Evolutionary conservation across 2,797 vertebrate genomes (phyloP), one percentile per base, ranked within the genome.

Genomic region (Staurois parvus): DNA sequence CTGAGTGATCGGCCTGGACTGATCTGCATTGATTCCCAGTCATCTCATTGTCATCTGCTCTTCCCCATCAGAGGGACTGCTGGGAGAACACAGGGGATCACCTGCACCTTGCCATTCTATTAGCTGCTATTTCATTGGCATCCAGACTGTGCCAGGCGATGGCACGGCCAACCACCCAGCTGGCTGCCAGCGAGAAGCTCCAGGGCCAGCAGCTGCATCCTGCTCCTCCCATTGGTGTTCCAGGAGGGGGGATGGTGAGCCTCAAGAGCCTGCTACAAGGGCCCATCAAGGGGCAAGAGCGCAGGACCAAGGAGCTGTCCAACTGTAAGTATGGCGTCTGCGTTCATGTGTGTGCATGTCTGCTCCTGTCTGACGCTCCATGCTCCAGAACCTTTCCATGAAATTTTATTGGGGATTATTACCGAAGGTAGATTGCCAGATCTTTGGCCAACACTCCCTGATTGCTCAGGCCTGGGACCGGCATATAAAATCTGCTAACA

Each of bases 211-310:
- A 88, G 78, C 48, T 90, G 85, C 88, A 88, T 21, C 72, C 88
- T 13, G 77, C 89, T 0, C 85, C 88, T 9, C 88, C 88, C 12
- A 8, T 85, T 88, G 92, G 87, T n/a, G 72, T 72, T 17, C 91
- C 92, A 83, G 94, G 93, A 83, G 93, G 91, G 85, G 94, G 94
- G 79, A 95, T 96, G 92, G 92, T 94, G 4, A 96, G 96, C 84
- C 91, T 98, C 34, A 96, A 97, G 83, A 96, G 95, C 88, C 96
- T 97, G 82, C 93, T 97, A 87, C 97, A 97, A 90, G 96, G 95
- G 79, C 96, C 96, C 32, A 93, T 95, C 90, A 98, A 97, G 90
- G 94, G 92, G 74, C 87, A 86, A 21, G 96, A 96, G 72, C 95
- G 95, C 72, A 92, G 94, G 19, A 80, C 94, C 77, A 97, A 96